Percentiles rank a stretch among this genome's conserved stretches.
Evolutionary conservation across 2,888 invertebrate genomes (phyloP).

Genomic region (Bellardia pandia): DNA sequence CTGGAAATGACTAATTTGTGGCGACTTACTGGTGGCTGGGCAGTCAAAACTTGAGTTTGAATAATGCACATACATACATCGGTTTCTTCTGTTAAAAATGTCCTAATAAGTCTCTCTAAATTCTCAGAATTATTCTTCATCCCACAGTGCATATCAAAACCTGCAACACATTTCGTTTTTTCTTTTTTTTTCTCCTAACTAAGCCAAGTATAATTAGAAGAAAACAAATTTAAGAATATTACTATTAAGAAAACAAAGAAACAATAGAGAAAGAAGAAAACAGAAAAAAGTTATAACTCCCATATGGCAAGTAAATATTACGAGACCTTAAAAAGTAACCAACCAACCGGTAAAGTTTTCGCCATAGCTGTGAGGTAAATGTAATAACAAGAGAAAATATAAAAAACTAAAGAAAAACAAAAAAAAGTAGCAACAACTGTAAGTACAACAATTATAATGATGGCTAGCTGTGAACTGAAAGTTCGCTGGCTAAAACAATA

Average conservation of each 20-base stretch:
- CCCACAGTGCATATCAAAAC: not conserved
- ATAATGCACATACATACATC: no score
- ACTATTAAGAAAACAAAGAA: slow-evolving; percentile 19
- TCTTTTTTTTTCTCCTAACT: not conserved
- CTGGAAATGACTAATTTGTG: no score
- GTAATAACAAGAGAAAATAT: not conserved
- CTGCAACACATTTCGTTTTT: not conserved
- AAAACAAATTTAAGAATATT: slow-evolving; percentile 28
- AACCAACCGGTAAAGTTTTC: slow-evolving; percentile 42
- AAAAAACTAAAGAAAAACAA: not conserved
- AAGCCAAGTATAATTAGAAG: slow-evolving; percentile 29
- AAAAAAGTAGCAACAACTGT: not conserved
- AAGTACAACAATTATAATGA: slow-evolving; percentile 37
- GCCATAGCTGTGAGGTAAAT: slow-evolving; percentile 25
- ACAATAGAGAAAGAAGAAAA: not conserved
- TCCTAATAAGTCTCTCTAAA: not conserved
- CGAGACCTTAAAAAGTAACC: slow-evolving; percentile 33
- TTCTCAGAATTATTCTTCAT: not conserved
- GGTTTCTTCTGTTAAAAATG: no score
- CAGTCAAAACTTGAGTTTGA: no score
- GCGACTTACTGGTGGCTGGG: no score
- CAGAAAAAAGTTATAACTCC: slow-evolving; percentile 51
- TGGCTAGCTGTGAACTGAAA: slow-evolving; percentile 40
- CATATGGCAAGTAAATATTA: slow-evolving; percentile 52
- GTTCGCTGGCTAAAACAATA: slow-evolving; percentile 17